Conservation (phyloP, 1,140 invertebrate species). For the Listronotus bonariensis region DNA sequence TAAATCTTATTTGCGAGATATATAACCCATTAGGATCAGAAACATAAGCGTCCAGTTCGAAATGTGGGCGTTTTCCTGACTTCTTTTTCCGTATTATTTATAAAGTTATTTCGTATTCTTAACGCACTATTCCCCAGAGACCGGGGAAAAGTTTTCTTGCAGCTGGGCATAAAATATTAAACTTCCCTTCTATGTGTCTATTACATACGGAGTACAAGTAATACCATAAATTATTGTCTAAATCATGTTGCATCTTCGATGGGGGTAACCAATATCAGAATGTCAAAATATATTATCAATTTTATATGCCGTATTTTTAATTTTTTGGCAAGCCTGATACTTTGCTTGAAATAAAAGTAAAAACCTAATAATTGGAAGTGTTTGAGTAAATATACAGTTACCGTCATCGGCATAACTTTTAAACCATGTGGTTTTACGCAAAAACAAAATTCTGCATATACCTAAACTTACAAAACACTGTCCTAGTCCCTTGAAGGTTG, state of each 20-base stretch:
- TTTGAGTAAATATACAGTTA: too few species aligned
- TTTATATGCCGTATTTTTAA: constrained; percentile 8
- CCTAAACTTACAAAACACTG: too few species aligned
- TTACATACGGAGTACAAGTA: constrained; percentile 39
- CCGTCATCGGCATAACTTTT: too few species aligned
- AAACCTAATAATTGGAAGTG: too few species aligned
- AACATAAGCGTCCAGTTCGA: background rate
- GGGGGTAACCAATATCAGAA: constrained; percentile 18
- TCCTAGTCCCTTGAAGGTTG: too few species aligned
- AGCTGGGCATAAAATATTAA: constrained; percentile 43
- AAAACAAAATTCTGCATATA: too few species aligned
- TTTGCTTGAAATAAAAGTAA: too few species aligned
- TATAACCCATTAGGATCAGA: too few species aligned
- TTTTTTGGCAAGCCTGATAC: background rate
- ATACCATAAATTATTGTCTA: constrained; percentile 37
- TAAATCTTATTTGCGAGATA: too few species aligned
- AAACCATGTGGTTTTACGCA: too few species aligned
- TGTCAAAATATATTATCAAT: constrained; percentile 21
- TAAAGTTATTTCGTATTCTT: constrained; percentile 42
- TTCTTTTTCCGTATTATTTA: constrained; percentile 29
- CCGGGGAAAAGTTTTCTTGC: constrained; percentile 28
- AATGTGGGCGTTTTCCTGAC: constrained; percentile 5
- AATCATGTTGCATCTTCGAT: constrained; percentile 24
- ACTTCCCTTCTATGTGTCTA: constrained; percentile 37
- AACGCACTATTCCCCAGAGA: constrained; percentile 33